Conservation (phyloP, 1,140 invertebrate genomes). For the Lepidurus apus region DNA sequence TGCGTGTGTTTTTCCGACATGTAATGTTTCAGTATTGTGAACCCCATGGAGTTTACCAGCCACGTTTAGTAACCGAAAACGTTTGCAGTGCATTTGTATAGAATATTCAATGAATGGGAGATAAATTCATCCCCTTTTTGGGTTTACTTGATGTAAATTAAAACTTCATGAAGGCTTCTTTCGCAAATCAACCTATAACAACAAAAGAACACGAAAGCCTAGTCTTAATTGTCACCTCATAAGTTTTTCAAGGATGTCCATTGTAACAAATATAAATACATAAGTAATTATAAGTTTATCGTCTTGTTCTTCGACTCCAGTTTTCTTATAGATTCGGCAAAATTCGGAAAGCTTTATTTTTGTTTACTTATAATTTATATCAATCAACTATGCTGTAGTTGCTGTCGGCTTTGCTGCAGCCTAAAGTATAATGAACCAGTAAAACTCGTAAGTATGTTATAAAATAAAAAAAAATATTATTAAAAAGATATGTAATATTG, state of each 20-base stretch:
- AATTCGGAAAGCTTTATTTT: no score
- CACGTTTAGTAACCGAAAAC: not conserved
- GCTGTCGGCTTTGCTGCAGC: no score
- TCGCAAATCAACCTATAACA: not conserved
- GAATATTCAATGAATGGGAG: not conserved
- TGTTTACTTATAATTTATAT: no score
- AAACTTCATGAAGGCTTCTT: not conserved
- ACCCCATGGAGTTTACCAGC: not conserved
- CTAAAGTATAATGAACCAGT: not conserved
- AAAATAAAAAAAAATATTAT: not conserved
- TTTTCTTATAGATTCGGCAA: not conserved
- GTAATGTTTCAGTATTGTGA: conserved; percentile 3
- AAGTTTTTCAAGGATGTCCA: not conserved
- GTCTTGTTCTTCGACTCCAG: not conserved
- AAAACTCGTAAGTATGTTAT: not conserved
- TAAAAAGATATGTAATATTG: not conserved
- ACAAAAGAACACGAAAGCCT: not conserved
- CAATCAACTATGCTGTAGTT: no score
- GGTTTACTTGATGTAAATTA: not conserved
- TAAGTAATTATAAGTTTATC: not conserved
- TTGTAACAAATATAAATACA: conserved; percentile 7
- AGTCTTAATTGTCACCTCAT: not conserved
- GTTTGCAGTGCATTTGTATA: conserved; percentile 14
- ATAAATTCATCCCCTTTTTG: not conserved
- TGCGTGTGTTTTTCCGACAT: not conserved